Percentiles rank a stretch among this genome's conserved stretches.
Conservation (phyloP, 2,113 vertebrate genomes). For the Ciconia boyciana region DNA sequence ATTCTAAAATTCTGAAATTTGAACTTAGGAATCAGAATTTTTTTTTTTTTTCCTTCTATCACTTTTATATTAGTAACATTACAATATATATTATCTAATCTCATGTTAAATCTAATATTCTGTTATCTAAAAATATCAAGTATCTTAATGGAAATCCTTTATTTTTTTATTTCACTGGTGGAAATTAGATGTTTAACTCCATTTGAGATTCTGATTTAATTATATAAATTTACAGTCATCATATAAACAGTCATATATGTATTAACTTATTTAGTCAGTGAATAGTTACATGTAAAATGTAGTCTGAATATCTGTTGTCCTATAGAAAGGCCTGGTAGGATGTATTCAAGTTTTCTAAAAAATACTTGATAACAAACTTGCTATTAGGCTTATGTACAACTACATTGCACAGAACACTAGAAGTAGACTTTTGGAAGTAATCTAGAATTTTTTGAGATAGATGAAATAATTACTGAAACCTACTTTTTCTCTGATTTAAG, state of each 20-base stretch:
- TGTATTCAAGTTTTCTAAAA: neutral
- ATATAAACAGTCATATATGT: neutral
- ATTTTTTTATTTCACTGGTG: neutral
- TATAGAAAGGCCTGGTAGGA: neutral
- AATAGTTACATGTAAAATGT: neutral
- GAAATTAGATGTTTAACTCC: neutral
- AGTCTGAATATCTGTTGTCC: neutral
- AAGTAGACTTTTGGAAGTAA: neutral
- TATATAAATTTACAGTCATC: neutral
- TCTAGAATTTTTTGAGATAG: neutral
- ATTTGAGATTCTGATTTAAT: neutral
- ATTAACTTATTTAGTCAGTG: neutral
- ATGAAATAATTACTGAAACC: neutral
- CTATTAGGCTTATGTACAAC: neutral
- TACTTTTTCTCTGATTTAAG: neutral
- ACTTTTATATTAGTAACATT: neutral
- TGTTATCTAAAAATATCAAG: neutral
- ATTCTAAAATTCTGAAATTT: neutral
- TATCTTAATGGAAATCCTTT: neutral
- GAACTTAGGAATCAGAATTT: neutral
- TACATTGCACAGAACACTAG: neutral
- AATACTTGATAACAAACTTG: accelerated
- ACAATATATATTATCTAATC: neutral
- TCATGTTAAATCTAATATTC: neutral
- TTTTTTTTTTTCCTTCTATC: neutral